Conservation (phyloP, 2,113 vertebrate species). For the Labeo catla region DNA sequence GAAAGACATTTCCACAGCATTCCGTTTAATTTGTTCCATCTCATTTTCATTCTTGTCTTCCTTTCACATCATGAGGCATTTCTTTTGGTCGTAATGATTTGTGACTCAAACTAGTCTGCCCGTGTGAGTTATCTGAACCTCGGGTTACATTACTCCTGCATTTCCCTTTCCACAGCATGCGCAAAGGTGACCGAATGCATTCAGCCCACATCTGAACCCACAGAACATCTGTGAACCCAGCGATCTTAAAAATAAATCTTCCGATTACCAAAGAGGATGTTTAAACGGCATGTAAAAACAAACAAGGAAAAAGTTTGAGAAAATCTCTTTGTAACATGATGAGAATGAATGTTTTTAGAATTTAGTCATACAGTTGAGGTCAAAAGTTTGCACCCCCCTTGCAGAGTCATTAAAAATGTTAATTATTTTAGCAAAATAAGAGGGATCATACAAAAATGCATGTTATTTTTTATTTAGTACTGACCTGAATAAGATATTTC, state of each 20-base stretch:
- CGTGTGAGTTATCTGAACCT: neutral
- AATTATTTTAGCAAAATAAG: no score
- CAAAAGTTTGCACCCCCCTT: no score
- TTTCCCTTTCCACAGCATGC: conserved; percentile 1
- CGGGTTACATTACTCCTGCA: neutral
- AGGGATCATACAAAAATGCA: no score
- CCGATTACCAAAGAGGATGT: neutral
- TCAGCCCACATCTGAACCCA: conserved; percentile 24
- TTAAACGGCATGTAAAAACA: neutral
- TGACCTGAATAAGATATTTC: no score
- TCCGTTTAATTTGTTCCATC: neutral
- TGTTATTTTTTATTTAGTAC: no score
- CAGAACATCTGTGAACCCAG: conserved; percentile 3
- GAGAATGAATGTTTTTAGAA: no score
- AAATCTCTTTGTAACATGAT: no score
- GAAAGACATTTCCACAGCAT: neutral
- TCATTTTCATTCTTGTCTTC: neutral
- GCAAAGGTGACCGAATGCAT: conserved; percentile 34
- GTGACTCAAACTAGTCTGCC: neutral
- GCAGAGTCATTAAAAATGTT: no score
- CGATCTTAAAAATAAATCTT: neutral
- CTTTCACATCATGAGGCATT: neutral
- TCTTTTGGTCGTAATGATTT: conserved; percentile 5
- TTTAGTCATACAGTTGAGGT: no score
- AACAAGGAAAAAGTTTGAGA: neutral